phyloP scores from a whole-genome alignment of 2,888 invertebrate genomes.

The Lasioglossum pauxillum region DNA sequence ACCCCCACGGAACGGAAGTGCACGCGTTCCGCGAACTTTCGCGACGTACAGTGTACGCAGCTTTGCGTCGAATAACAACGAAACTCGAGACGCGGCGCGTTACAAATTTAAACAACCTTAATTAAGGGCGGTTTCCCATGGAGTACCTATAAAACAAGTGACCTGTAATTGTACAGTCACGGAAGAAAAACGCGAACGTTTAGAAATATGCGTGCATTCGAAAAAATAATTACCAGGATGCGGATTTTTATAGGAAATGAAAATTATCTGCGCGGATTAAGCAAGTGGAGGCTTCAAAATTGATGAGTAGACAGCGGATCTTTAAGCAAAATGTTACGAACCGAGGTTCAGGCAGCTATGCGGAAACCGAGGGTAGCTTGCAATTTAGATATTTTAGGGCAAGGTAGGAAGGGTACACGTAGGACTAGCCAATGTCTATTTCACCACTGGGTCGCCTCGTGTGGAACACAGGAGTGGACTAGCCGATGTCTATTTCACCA shows the following conservation, averaged over 20 bases:
- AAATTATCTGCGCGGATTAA: background rate
- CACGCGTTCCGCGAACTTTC: conserved; percentile 4
- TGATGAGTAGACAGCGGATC: too few species aligned
- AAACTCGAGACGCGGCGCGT: conserved; percentile 6
- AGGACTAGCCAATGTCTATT: too few species aligned
- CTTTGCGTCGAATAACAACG: background rate
- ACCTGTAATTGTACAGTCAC: background rate
- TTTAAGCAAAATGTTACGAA: too few species aligned
- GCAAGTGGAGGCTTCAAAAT: too few species aligned
- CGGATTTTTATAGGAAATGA: background rate
- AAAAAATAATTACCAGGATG: background rate
- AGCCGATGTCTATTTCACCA: too few species aligned
- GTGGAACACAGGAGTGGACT: too few species aligned
- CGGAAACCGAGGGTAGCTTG: too few species aligned
- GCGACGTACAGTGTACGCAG: background rate
- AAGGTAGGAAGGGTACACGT: too few species aligned
- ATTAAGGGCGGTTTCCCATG: background rate
- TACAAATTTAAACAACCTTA: conserved; percentile 14
- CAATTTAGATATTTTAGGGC: too few species aligned
- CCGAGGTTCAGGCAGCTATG: too few species aligned
- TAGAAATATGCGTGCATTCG: background rate
- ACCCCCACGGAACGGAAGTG: background rate
- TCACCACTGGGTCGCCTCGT: too few species aligned
- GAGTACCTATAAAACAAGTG: background rate
- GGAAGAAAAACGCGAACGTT: background rate